Base-by-base conservation (phyloP, 1,140 invertebrate genomes). In the Zaprionus vittiger region DNA sequence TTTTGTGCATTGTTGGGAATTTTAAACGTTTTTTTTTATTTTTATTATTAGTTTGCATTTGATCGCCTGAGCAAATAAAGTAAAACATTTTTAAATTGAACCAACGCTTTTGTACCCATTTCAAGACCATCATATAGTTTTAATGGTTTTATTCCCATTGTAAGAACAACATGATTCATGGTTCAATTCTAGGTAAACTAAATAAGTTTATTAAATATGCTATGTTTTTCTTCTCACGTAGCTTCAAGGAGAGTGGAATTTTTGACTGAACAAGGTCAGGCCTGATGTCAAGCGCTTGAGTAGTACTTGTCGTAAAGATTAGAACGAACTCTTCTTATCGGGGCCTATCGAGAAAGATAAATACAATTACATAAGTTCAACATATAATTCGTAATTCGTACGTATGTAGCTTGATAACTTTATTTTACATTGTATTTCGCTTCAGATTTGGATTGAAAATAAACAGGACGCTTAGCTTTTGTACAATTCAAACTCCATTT, bases 381-480 rank as follows among this genome's bases (percentile, higher is more conserved):
- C 37, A 52, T 59, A 31, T 15, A 54, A 41, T 20, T 70, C 26
- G 38, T 77, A 38, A 41, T 20, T 70, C 26, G 38, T 77, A 38
- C 44, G 64, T 83, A 72, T 55, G 64, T 83, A 76, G 75, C 56
- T 56, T 84, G 70, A 84, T 81, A 84, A 81, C 52, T 89, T 87
- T 87, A 83, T 87, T 87, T 79, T 79, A 89, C 75, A 84, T 61
- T 80, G 38, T 70, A 75, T 67, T 52, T 70, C 55, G 80, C 34
- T 73, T 73, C 64, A 59, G 75, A 81, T 69, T 60, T 74, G 56
- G 37, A 57, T 62, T 73, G 14, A 76, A 83, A 24, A 76, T 72
- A 59, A 74, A 77, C 14, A 67, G 55, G 41, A 41, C 52, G 15
- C n/a, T 56, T 61, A 54, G 17, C 24, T 59, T 69, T 78, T 69